Evolutionary conservation across 2,113 vertebrate genomes (phyloP).

Genomic region (Labeo catla): DNA sequence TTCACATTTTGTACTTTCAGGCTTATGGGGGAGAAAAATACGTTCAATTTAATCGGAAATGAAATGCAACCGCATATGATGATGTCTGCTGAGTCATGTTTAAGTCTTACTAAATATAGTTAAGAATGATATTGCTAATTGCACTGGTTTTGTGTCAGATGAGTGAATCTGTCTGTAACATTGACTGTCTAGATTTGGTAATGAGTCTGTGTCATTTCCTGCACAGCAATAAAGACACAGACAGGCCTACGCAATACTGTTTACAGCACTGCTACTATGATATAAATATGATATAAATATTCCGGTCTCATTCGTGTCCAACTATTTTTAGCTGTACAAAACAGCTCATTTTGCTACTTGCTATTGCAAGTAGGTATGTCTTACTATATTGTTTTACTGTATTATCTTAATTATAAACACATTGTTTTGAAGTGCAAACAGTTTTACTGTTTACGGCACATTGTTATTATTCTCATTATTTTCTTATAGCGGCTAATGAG

Average conservation of each 20-base stretch:
- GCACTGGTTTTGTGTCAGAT: not conserved
- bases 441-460: no score
- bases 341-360: no score
- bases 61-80: slow-evolving; percentile 22
- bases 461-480: no score
- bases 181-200: not conserved
- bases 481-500: no score
- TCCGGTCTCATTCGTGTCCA: not conserved
- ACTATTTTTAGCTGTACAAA: not conserved
- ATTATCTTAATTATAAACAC: no score
- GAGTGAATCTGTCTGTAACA: not conserved
- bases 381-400: no score
- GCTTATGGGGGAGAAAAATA: not conserved
- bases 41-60: not conserved
- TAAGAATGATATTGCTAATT: not conserved
- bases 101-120: not conserved
- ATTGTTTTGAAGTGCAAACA: no score
- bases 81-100: slow-evolving; percentile 37
- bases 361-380: no score
- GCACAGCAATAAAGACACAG: not conserved
- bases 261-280: not conserved
- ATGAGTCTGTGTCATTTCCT: slow-evolving; percentile 22
- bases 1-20: not conserved
- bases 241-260: not conserved
- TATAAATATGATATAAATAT: not conserved